These are phyloP conservation scores for Amphiprion ocellaris DNA, from an alignment of 2,113 vertebrate species.

Conservation along the genomic window DNA sequence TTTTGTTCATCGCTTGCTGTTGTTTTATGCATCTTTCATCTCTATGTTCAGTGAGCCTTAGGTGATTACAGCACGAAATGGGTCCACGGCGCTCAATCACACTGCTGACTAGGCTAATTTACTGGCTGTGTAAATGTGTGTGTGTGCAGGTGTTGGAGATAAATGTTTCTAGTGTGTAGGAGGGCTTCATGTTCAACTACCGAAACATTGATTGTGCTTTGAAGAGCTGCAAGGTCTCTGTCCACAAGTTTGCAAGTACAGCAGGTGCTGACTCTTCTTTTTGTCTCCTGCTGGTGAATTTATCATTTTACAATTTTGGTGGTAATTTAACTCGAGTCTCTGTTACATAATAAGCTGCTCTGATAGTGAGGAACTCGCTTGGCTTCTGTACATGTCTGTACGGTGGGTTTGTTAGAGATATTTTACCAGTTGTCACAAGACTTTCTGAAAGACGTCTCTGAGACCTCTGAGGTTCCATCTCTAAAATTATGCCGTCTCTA, in stretches of 20 bases:
- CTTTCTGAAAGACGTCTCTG: not conserved
- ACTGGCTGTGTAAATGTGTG: conserved; percentile 17
- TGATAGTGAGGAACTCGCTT: not conserved
- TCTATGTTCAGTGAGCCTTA: not conserved
- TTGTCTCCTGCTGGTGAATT: not conserved
- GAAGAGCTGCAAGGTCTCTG: conserved; percentile 17
- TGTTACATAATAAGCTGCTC: not conserved
- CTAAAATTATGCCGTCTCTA: not conserved
- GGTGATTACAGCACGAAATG: conserved; percentile 29
- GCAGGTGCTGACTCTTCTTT: not conserved
- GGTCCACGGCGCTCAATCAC: conserved; percentile 23
- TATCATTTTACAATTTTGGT: not conserved
- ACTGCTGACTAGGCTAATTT: conserved; percentile 69
- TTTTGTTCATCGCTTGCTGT: conserved; percentile 46
- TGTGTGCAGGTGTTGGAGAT: conserved; percentile 8
- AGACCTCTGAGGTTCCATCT: not conserved
- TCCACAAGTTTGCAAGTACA: conserved; percentile 1
- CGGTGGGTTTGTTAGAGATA: not conserved
- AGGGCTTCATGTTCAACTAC: conserved; percentile 18
- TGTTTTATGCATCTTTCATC: conserved; percentile 24
- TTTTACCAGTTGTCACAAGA: not conserved
- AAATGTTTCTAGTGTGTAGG: conserved; percentile 22
- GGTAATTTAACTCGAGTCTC: not conserved
- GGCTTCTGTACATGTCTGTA: not conserved
- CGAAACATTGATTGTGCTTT: not conserved